Evolutionary conservation across 2,888 invertebrate species (phyloP), one percentile per base, ranked within the genome.

Genomic region (Coenonympha arcania): DNA sequence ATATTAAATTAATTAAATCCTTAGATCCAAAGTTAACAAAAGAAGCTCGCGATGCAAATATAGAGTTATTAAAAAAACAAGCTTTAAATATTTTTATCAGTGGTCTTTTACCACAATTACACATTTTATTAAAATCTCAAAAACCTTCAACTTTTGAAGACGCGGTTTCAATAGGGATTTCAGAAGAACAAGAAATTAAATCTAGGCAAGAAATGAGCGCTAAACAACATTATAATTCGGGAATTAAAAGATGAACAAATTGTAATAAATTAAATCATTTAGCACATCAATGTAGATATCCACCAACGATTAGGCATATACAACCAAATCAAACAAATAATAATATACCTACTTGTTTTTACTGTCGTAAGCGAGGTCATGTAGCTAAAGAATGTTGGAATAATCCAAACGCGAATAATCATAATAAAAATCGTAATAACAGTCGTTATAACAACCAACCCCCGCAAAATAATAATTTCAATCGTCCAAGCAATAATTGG

Each of bases 91-190:
- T 64, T 43, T 69, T 68, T 51, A 55, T 67, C 3, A 62, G 56
- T 43, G 66, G 66, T 13, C 55, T 69, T 50, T 50, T 56, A 34
- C 61, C 57, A 50, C 62, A 68, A 41, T 45, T 69, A 6, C 54
- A 60, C 6, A 56, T 67, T 43, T 54, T 68, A 41, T 55, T 69
- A 18, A 68, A 64, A 54, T 63, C 66, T 5, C 65, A 64, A 57
- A 65, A 56, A 57, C 64, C 61, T 6, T 41, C 28, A 15, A 50
- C 52, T 1, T 52, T 67, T n/a, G 62, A 64, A 50, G 63, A 66
- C 6, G 65, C 66, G 0, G 54, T 68, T 6, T 59, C 63, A 55
- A 31, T 31, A 6, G 31, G 6, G 6, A 31, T 31, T 13, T 31
- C 31, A 0, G 31, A 31, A 6, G 31, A 31, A 31, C 31, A 15